phyloP scores from a whole-genome alignment of 2,113 vertebrate species.

The Rhinolophus sinicus region DNA sequence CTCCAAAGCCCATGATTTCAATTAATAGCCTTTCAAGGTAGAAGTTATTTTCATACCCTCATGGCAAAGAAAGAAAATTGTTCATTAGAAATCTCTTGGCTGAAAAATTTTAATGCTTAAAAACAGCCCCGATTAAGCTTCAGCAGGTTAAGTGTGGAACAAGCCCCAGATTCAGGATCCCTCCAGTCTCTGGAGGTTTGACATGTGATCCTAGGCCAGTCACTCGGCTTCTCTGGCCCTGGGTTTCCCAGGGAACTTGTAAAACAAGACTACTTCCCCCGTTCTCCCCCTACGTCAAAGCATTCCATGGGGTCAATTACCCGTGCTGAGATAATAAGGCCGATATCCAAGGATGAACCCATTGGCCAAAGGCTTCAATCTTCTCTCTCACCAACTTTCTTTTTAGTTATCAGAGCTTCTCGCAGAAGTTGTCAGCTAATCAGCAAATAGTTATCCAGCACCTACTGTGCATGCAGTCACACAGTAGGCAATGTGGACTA shows the following conservation, averaged over 20 bases:
- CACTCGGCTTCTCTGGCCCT: neutral
- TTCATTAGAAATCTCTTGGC: conserved; percentile 63
- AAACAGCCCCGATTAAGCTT: conserved; percentile 63
- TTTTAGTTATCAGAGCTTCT: conserved; percentile 24
- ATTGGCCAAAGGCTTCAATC: conserved; percentile 16
- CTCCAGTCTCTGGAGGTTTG: conserved; percentile 32
- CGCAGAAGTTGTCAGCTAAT: conserved; percentile 48
- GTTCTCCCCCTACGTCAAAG: neutral
- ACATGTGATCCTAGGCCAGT: conserved; percentile 55
- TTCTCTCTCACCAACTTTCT: conserved; percentile 22
- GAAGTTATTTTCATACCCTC: conserved; percentile 52
- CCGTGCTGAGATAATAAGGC: conserved; percentile 36
- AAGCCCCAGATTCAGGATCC: conserved; percentile 41
- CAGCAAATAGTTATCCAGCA: conserved; percentile 2
- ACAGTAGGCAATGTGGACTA: neutral
- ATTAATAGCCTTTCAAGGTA: conserved; percentile 51
- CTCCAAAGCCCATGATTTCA: conserved; percentile 15
- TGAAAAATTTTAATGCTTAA: conserved; percentile 67
- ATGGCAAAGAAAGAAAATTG: conserved; percentile 66
- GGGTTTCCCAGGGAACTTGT: conserved; percentile 54
- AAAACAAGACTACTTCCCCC: conserved; percentile 36
- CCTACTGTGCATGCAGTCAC: neutral
- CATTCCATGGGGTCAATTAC: conserved; percentile 51
- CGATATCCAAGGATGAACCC: conserved; percentile 44
- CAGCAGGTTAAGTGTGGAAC: conserved; percentile 49